phyloP scores from a whole-genome alignment of 2,888 invertebrate genomes.

The Ochropleura leucogaster region DNA sequence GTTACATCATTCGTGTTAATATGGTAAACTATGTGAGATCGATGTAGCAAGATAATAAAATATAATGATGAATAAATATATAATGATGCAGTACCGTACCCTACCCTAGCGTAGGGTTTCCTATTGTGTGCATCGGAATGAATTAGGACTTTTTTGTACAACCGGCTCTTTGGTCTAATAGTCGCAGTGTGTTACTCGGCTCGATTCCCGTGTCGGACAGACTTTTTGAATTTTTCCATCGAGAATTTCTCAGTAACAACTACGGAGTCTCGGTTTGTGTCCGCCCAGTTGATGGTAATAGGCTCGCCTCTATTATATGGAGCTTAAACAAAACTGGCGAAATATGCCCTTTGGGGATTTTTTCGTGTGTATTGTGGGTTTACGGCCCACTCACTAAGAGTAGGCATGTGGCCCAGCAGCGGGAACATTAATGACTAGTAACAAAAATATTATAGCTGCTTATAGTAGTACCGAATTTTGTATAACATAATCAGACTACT shows the following conservation, averaged over 20 bases:
- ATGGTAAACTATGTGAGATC: too few relatives aligned
- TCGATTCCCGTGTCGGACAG: not conserved
- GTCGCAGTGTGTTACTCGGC: not conserved
- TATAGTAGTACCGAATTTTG: not conserved
- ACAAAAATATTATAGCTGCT: not conserved
- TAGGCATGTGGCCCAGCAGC: too few relatives aligned
- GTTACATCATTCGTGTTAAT: too few relatives aligned
- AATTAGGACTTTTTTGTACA: not conserved
- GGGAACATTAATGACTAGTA: too few relatives aligned
- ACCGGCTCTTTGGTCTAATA: not conserved
- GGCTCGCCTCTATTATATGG: not conserved
- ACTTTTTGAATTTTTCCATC: not conserved
- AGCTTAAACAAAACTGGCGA: not conserved
- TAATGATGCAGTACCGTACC: not conserved
- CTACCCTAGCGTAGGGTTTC: not conserved
- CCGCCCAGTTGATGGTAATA: too few relatives aligned
- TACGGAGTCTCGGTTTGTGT: not conserved
- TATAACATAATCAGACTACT: not conserved
- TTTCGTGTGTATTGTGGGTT: too few relatives aligned
- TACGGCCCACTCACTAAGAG: too few relatives aligned
- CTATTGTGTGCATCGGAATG: not conserved
- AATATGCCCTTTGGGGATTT: not conserved
- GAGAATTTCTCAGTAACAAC: not conserved
- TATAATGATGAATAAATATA: too few relatives aligned
- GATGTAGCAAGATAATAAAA: too few relatives aligned